phyloP scores from a whole-genome alignment of 2,113 vertebrate species.

The Thalassarche chlororhynchos region DNA sequence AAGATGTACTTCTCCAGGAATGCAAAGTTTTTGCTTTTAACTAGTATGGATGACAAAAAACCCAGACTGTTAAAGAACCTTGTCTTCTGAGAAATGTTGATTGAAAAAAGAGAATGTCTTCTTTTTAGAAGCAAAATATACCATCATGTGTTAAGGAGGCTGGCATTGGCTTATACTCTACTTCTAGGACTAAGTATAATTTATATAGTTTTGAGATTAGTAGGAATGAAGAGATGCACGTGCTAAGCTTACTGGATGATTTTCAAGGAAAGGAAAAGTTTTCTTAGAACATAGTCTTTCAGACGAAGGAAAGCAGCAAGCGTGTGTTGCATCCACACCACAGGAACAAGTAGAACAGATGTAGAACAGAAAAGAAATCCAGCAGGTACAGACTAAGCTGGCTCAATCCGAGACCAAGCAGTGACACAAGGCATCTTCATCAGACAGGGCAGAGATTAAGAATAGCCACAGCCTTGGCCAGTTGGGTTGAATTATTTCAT shows the following conservation, averaged over 20 bases:
- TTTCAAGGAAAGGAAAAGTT: not conserved
- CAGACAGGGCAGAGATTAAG: not conserved
- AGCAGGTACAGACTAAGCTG: not conserved
- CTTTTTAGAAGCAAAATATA: not conserved
- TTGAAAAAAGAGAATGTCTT: not conserved
- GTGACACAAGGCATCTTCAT: not conserved
- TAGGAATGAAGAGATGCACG: not conserved
- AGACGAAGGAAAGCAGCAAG: not conserved
- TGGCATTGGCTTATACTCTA: not conserved
- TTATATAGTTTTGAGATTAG: not conserved
- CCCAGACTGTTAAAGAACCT: not conserved
- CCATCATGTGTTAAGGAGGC: not conserved
- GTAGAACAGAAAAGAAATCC: not conserved
- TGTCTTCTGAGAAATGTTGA: not conserved
- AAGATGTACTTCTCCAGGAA: not conserved
- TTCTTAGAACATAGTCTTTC: not conserved
- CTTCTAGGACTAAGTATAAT: not conserved
- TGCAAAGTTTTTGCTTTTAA: not conserved
- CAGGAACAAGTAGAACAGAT: not conserved
- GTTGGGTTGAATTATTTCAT: not conserved
- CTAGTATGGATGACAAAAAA: not conserved
- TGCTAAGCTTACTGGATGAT: not conserved
- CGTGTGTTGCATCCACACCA: not conserved
- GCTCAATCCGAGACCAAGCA: fast-evolving
- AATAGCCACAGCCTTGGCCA: not conserved